Base-by-base conservation (phyloP, 2,113 vertebrate genomes). In the Ophthalmolycus amberensis region DNA sequence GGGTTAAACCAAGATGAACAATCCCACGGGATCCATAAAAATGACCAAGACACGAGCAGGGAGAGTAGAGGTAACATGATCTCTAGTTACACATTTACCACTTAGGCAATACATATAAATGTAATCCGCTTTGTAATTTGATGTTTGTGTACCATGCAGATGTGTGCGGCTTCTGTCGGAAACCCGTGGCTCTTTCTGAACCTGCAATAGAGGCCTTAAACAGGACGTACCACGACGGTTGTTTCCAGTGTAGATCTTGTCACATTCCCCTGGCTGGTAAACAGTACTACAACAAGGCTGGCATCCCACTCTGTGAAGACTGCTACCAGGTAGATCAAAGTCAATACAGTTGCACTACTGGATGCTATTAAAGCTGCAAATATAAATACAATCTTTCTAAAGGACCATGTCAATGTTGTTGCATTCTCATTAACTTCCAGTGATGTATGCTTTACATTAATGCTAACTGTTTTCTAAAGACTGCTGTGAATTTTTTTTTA, bases 121-220 rank as follows among this genome's bases (percentile, higher is more conserved):
- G 34, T 42, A 80, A 62, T 38, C 58, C 63, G 4, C 60, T 62
- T 56, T 80, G 71, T 81, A 62, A 44, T 64, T 75, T 77, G 52
- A 32, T 75, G 64, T 85, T 70, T 94, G 59, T 87, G 22, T 73
- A 29, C 54, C 68, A 85, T 14, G 0, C 80, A 99, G 98, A 97
- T 11, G 85, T 98, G 90, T 99, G 98, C 2, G 98, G 97, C 75
- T 99, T 98, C 90, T 99, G 98, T 90, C 96, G 97, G 86, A 99
- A 98, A 91, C 89, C 85, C 0, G 86, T 99, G 85, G 88, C 89
- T n/a, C 88, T 95, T 0, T 86, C 1, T 52, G 94, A 96, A 50
- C 93, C 92, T 0, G 94, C 94, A 0, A 95, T 99, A 12, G 96
- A 97, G 71, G 97, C 98, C 6, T 95, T 99, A 92, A 91, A 95